Evolutionary conservation across 2,113 vertebrate genomes (phyloP).

Genomic region (Melanerpes aurifrons): DNA sequence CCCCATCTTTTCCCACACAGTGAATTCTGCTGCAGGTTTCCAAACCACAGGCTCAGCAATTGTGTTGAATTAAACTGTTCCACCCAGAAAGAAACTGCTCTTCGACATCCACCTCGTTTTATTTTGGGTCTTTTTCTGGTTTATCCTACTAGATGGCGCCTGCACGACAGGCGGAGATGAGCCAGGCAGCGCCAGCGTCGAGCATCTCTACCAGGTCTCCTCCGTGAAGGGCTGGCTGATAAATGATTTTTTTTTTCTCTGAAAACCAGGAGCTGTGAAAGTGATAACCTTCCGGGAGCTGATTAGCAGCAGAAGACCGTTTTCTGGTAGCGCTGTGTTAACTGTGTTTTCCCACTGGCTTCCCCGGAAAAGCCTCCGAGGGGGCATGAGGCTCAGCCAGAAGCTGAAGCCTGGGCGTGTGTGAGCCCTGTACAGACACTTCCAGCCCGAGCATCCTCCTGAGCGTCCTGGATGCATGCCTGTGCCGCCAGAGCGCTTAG

Average conservation of each 20-base stretch:
- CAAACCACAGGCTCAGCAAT: background rate
- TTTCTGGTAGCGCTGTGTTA: accelerated
- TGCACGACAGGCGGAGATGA: background rate
- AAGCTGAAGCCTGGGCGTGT: background rate
- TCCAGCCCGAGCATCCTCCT: background rate
- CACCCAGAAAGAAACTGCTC: background rate
- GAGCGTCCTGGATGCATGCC: background rate
- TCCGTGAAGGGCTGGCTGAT: background rate
- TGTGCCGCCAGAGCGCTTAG: background rate
- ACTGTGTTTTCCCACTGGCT: background rate
- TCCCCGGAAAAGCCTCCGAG: background rate
- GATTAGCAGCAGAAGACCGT: background rate
- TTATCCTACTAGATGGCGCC: slow-evolving; percentile 61
- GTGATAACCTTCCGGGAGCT: background rate
- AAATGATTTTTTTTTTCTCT: slow-evolving; percentile 27
- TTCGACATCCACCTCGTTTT: background rate
- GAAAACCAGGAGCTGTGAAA: background rate
- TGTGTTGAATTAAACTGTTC: background rate
- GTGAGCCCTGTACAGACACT: background rate
- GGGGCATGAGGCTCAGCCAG: accelerated
- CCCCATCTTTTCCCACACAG: background rate
- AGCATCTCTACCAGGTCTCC: slow-evolving; percentile 37
- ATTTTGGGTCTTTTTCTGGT: slow-evolving; percentile 7
- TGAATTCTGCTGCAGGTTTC: background rate
- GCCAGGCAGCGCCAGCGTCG: background rate